phyloP scores from a whole-genome alignment of 2,113 vertebrate species.

The Sylvia atricapilla region DNA sequence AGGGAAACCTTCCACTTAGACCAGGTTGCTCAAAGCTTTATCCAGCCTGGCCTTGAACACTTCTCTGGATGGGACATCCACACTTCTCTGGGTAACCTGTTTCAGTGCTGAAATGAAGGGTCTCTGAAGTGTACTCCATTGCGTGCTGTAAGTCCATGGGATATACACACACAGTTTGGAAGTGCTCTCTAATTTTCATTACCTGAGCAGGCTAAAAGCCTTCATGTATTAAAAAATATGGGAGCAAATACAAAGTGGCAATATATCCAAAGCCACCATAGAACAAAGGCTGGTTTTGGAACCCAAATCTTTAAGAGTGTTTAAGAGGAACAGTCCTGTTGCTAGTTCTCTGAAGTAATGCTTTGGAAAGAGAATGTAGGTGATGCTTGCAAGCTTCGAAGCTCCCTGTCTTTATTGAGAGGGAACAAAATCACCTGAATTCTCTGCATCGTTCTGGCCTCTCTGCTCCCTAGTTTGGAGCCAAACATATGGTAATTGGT shows the following conservation, averaged over 20 bases:
- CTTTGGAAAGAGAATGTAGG: neutral
- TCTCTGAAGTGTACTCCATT: neutral
- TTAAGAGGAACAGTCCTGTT: neutral
- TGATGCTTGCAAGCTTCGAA: slow-evolving; percentile 4
- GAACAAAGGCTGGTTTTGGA: neutral
- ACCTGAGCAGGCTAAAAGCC: neutral
- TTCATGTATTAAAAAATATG: neutral
- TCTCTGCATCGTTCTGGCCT: slow-evolving; percentile 2
- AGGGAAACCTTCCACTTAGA: neutral
- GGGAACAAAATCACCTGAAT: slow-evolving; percentile 12
- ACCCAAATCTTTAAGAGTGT: neutral
- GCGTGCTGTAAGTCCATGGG: fast-evolving
- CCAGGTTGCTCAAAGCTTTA: neutral
- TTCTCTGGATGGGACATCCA: neutral
- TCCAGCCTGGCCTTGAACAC: neutral
- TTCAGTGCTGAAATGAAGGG: neutral
- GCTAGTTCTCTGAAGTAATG: fast-evolving
- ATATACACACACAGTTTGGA: neutral
- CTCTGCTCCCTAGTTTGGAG: slow-evolving; percentile 27
- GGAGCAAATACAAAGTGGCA: neutral
- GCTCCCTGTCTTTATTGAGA: neutral
- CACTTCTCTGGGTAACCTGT: neutral
- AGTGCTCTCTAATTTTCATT: neutral
- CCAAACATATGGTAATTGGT: slow-evolving; percentile 49
- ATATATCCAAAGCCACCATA: neutral